These are phyloP conservation scores for Nothura maculosa DNA, from an alignment of 2,797 vertebrate genomes.

Conservation along the genomic window DNA sequence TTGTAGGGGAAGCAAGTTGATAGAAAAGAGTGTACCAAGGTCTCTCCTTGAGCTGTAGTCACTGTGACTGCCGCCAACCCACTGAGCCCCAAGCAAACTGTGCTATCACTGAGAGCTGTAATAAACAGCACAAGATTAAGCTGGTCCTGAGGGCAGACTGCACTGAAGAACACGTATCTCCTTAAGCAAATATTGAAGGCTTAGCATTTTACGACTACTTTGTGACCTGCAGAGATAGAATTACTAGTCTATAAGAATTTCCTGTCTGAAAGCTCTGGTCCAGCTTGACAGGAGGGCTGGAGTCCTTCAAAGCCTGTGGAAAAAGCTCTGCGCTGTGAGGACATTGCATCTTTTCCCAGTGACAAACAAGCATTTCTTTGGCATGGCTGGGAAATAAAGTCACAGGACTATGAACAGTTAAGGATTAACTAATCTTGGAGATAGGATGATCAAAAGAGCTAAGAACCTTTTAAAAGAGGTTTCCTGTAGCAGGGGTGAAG, in stretches of 20 bases:
- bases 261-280: not conserved
- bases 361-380: not conserved
- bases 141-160: not conserved
- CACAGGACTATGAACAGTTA: slow-evolving; percentile 27
- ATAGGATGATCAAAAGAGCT: slow-evolving; percentile 42
- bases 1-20: not conserved
- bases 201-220: not conserved
- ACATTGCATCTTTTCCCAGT: not conserved
- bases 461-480: not conserved
- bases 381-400: slow-evolving; percentile 27
- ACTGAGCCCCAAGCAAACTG: not conserved
- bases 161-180: not conserved
- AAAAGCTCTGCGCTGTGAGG: not conserved
- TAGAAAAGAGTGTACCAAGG: not conserved
- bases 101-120: not conserved
- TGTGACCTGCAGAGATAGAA: not conserved
- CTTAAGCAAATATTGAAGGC: not conserved
- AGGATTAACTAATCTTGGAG: slow-evolving; percentile 45
- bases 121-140: not conserved
- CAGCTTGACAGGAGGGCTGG: not conserved
- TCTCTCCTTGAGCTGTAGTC: not conserved
- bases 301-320: not conserved
- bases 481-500: slow-evolving; percentile 17
- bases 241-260: not conserved
- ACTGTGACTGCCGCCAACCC: not conserved